Evolutionary conservation across 2,888 invertebrate genomes (phyloP).

Genomic region (Drosophila recens): DNA sequence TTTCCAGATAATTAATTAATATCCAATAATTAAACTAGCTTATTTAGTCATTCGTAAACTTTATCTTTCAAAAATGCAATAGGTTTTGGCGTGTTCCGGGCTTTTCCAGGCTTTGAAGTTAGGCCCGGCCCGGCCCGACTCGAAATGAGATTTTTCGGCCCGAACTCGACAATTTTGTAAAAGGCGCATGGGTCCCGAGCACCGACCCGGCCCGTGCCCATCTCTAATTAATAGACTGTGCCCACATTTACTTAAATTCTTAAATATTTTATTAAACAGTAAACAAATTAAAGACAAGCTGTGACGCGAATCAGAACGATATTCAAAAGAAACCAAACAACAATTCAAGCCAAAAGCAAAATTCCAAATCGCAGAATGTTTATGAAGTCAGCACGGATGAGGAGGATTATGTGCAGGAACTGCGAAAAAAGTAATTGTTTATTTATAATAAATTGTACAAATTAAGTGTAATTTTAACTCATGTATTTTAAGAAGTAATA

Average conservation of each 20-base stretch:
- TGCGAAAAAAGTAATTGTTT: slow-evolving; percentile 14
- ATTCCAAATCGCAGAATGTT: slow-evolving; percentile 48
- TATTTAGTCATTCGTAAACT: no score
- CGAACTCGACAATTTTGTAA: no score
- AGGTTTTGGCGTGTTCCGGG: no score
- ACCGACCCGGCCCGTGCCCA: no score
- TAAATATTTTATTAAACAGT: slow-evolving; percentile 19
- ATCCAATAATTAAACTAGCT: no score
- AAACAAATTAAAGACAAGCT: slow-evolving; percentile 27
- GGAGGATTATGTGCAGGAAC: slow-evolving; percentile 78
- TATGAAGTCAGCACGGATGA: slow-evolving; percentile 84
- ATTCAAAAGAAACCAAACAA: slow-evolving; percentile 6
- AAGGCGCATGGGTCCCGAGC: no score
- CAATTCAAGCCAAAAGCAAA: slow-evolving; percentile 2
- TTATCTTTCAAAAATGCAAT: no score
- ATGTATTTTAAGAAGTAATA: neutral
- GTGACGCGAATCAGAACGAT: slow-evolving; percentile 10
- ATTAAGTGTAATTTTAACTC: neutral
- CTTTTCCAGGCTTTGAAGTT: no score
- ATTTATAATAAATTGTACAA: slow-evolving; percentile 15
- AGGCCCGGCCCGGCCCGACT: no score
- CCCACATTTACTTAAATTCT: neutral
- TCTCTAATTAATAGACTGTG: neutral
- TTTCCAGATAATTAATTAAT: no score
- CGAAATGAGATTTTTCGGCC: no score